Conservation (phyloP, 2,113 vertebrate species). For the Tychaedon coryphoeus region DNA sequence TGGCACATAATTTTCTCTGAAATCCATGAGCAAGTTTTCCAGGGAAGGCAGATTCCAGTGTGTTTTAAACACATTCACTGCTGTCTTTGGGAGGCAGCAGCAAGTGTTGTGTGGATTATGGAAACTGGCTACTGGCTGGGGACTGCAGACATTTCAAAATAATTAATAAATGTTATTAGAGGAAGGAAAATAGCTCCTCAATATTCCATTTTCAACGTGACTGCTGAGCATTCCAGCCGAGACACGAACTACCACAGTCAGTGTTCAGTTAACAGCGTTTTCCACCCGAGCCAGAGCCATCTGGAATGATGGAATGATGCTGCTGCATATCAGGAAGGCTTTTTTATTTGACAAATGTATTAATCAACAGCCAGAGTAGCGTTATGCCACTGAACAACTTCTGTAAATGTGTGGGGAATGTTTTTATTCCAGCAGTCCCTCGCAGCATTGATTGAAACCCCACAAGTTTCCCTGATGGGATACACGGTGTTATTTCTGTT, state of each 20-base stretch:
- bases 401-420: not conserved
- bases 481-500: not conserved
- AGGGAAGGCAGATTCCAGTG: not conserved
- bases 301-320: not conserved
- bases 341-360: not conserved
- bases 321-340: not conserved
- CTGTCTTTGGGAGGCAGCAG: not conserved
- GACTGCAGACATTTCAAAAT: not conserved
- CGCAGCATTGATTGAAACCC: not conserved
- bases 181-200: not conserved
- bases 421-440: not conserved
- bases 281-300: not conserved
- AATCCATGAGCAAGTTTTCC: not conserved
- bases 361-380: not conserved
- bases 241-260: not conserved
- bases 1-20: not conserved
- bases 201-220: not conserved
- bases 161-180: not conserved
- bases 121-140: not conserved
- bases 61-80: accelerated
- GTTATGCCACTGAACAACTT: not conserved
- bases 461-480: not conserved
- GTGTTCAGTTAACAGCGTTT: not conserved
- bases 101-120: not conserved
- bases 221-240: not conserved